A percentile compares a stretch with the other conserved stretches of the same genome.
These are phyloP conservation scores for Agrotis exclamationis DNA, from an alignment of 2,888 invertebrate species.

Conservation along the genomic window DNA sequence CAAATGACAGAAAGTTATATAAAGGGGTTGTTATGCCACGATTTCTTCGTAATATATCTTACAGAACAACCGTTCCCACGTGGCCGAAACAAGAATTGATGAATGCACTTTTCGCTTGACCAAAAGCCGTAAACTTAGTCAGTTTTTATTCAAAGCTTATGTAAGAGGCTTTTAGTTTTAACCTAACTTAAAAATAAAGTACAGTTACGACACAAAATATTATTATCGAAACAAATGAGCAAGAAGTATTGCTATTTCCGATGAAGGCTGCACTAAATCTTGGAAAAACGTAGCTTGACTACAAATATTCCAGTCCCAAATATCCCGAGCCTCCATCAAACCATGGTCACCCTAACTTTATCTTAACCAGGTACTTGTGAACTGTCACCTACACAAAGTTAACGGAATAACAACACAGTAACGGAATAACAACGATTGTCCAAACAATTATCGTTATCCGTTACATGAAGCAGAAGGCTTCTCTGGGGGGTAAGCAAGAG, in stretches of 20 bases:
- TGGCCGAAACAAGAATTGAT: no score
- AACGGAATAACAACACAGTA: conserved; percentile 28
- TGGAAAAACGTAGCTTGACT: neutral
- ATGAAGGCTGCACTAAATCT: no score
- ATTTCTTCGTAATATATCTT: neutral
- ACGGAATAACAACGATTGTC: conserved; percentile 62
- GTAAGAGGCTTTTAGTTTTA: no score
- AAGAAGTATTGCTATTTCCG: no score
- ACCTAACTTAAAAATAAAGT: no score
- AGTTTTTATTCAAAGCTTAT: no score
- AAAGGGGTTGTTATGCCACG: no score
- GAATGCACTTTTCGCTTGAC: no score
- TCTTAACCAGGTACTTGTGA: conserved; percentile 50
- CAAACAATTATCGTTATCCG: conserved; percentile 65
- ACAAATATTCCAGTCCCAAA: neutral
- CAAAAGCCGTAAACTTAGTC: no score
- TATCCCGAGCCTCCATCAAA: neutral
- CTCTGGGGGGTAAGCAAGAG: neutral
- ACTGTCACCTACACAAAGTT: conserved; percentile 61
- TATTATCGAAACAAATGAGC: no score
- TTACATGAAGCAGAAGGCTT: conserved; percentile 62
- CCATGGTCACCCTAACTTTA: conserved; percentile 30
- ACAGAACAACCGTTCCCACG: neutral
- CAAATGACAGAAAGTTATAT: no score
- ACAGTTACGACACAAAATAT: no score